Base-by-base conservation (phyloP, 37 sponge, comb jelly and placozoan genomes). In the Beroe ovata region DNA sequence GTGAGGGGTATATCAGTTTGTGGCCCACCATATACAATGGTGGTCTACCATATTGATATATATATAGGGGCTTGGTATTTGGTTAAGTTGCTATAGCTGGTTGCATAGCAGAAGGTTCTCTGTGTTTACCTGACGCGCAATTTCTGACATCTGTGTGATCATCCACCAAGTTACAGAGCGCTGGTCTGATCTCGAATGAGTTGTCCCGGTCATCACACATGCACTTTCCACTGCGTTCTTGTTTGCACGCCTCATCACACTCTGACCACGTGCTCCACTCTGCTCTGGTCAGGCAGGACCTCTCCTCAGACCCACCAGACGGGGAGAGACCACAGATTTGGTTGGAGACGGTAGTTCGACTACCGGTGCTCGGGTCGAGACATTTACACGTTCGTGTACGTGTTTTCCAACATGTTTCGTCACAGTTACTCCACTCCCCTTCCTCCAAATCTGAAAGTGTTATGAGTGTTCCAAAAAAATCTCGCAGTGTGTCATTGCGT, bases 91-190 rank as follows among this genome's bases (percentile, higher is more conserved):
- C n/a, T n/a, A n/a, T n/a, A n/a, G n/a, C n/a, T n/a, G n/a, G n/a
- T n/a, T n/a, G n/a, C n/a, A n/a, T n/a, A n/a, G n/a, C n/a, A n/a
- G n/a, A n/a, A n/a, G n/a, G n/a, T n/a, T n/a, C n/a, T n/a, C n/a
- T n/a, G n/a, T n/a, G n/a, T n/a, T n/a, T n/a, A 69, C 71, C 71
- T 36, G 71, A 36, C 3, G 36, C 38, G 34, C 71, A 69, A 38
- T 1, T 16, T 1, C 71, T 16, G 20, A 4, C 34, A 6, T 69
- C 71, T 8, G 21, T 69, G 38, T 36, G 38, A 8, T 36, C 71
- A 8, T 36, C 71, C 19, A 25, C 71, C 25, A 69, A 8, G 38
- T 29, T 36, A 28, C 71, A 69, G 26, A 36, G 19, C 14, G 71
- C 19, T 29, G 36, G 18, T 16, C 71, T 29, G 38, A 69, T 36